Base-by-base conservation (phyloP, 2,797 vertebrate species). In the Cygnus olor region DNA sequence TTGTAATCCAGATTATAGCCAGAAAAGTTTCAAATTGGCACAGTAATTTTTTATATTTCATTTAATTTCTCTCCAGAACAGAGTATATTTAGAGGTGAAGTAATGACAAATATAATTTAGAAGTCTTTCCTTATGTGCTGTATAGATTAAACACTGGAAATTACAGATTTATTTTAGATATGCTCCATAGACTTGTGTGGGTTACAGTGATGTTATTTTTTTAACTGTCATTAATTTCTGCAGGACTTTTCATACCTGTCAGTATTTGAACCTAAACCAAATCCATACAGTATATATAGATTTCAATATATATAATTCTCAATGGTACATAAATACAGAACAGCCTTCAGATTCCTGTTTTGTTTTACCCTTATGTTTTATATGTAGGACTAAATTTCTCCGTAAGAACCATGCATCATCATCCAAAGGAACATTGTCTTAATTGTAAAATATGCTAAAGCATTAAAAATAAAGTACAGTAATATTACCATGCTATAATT, bases 261-360 rank as follows among this genome's bases (percentile, higher is more conserved):
- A 77, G 18, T 65, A 89, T 61, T 47, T 78, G 45, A 90, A 83
- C 18, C 9, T 80, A 89, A 84, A 95, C 86, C 54, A 87, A 84
- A 81, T 80, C 25, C 22, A 56, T 24, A 57, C 4, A 32, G 9
- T 38, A n/a, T 56, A 86, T 66, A 60, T 64, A 79, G 30, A 56
- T 88, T 79, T 65, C 72, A 11, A 24, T 42, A 77, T 28, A 12
- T 42, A 80, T 32, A 47, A 38, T 64, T 57, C 42, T 72, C 51
- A 60, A 5, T 11, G 9, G 14, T 44, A 81, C 11, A 92, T 92
- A 88, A 72, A 81, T n/a, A 27, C 2, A 1, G 24, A 86, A 88
- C 6, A 16, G 12, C 42, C 36, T 28, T 58, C 30, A 92, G 73
- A 56, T 71, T 61, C 15, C 74, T 58, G 5, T 16, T 74, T 78